Evolutionary conservation across 2,888 invertebrate genomes (phyloP), one percentile per base, ranked within the genome.

Genomic region (Drosophila cognata): DNA sequence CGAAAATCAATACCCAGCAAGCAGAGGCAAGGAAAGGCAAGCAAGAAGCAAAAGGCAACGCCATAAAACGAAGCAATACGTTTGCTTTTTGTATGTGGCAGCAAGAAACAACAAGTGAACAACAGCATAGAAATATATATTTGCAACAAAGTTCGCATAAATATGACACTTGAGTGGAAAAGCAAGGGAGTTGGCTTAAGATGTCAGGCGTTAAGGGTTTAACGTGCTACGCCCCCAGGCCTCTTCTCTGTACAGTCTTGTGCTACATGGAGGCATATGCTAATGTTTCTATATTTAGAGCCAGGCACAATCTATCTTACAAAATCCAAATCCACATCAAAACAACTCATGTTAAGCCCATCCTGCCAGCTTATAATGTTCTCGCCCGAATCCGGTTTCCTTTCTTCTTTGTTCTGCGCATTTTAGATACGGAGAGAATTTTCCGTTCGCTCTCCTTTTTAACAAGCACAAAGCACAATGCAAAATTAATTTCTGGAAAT

Each of bases 1-100:
- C 67, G 51, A 81, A 82, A 82, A 82, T 82, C 81, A 80, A 82
- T 82, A 81, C n/a, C 60, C 62, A 71, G 50, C 79, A 67, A 68
- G 52, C 36, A 38, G n/a, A 53, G 60, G 16, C 21, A 25, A 13
- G 28, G 18, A n/a, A 28, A n/a, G 18, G 36, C 28, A 56, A 33
- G 35, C 36, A 64, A 67, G 46, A 36, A 35, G 46, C 61, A 66
- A 61, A 64, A 61, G 41, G 62, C 63, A 70, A 35, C 64, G 61
- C 48, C 59, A 71, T 81, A 74, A 79, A 81, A 60, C 4, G 66
- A 69, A 51, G 63, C 74, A 77, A 71, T 63, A 63, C 58, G 63
- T 73, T 56, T 35, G 2, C 7, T 55, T 25, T 55, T 52, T 56
- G 43, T 52, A 13, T 53, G 43, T 41, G 31, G 7, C 52, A 38